phyloP scores from a whole-genome alignment of 2,797 vertebrate genomes.

The Chrosomus eos region DNA sequence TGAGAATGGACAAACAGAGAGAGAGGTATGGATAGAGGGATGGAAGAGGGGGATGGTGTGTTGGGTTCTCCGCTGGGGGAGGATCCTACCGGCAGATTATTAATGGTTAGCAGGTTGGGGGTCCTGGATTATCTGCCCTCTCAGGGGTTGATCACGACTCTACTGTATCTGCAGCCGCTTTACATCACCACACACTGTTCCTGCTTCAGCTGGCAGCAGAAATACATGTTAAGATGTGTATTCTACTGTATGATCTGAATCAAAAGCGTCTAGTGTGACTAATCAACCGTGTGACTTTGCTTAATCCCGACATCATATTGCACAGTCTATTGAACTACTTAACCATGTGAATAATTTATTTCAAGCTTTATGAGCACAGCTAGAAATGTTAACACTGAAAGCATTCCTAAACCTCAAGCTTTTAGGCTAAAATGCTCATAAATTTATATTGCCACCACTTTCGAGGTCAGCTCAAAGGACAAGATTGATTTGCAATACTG shows the following conservation, averaged over 20 bases:
- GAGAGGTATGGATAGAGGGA: not conserved
- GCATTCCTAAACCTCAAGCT: not conserved
- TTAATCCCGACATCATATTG: not conserved
- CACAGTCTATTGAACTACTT: conserved; percentile 8
- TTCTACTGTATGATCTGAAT: conserved; percentile 25
- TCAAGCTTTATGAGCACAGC: not conserved
- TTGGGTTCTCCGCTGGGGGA: not conserved
- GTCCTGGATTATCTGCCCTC: conserved; percentile 34
- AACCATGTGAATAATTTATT: conserved; percentile 1
- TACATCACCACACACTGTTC: conserved; percentile 28
- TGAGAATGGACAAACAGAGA: conserved; percentile 1
- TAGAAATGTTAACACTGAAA: not conserved
- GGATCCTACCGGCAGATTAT: conserved; percentile 14
- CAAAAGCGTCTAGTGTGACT: not conserved
- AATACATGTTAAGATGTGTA: conserved; percentile 35
- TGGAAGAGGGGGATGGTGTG: conserved; percentile 26
- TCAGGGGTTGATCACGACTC: conserved; percentile 21
- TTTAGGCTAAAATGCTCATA: not conserved
- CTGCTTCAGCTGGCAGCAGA: conserved; percentile 10
- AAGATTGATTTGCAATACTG: not conserved
- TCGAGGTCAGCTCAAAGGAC: not conserved
- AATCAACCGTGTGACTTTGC: conserved; percentile 1
- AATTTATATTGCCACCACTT: not conserved
- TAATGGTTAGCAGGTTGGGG: conserved; percentile 29
- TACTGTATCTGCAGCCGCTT: not conserved